Evolutionary conservation across 1,140 invertebrate genomes (phyloP), one percentile per base, ranked within the genome.

Genomic region (Trichogramma pretiosum): DNA sequence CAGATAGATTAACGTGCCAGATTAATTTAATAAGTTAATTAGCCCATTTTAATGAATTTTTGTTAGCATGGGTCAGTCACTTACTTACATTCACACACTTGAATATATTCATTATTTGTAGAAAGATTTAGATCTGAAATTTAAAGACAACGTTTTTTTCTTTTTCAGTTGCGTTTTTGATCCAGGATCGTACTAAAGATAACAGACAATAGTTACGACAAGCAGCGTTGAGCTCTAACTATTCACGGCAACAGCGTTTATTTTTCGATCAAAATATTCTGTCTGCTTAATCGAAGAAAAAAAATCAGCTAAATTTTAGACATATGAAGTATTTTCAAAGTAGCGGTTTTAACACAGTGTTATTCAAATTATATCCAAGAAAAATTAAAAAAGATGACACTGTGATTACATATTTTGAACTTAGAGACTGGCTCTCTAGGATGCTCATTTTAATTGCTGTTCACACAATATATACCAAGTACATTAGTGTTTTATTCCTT

Each of bases 381-480:
- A n/a, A 28, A 44, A 38, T 32, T 49, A 13, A 49, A 28, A 22
- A 35, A 13, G 19, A 22, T 35, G 11, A 22, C 24, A 38, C 34
- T 17, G 21, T 14, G 17, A 7, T 28, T 7, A 5, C 5, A 42
- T 36, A 41, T 42, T 40, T 46, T 36, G 16, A 40, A 41, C 36
- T 41, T 40, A 46, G 43, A 51, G 43, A 38, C 49, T 46, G 49
- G 49, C 43, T 46, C 49, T 51, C 48, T 50, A 46, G 37, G n/a
- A 51, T 28, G 16, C 33, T 51, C 30, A 46, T 24, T 28, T 46
- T 23, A 46, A 24, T 46, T 26, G 33, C 38, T 51, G 22, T 24
- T 28, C 11, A 11, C 24, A 11, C 5, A n/a, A n/a, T n/a, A n/a
- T n/a, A n/a, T n/a, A n/a, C n/a, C n/a, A n/a, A n/a, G n/a, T n/a